phyloP scores from a whole-genome alignment of 2,797 vertebrate species.

The Pangasius mekongensis region DNA sequence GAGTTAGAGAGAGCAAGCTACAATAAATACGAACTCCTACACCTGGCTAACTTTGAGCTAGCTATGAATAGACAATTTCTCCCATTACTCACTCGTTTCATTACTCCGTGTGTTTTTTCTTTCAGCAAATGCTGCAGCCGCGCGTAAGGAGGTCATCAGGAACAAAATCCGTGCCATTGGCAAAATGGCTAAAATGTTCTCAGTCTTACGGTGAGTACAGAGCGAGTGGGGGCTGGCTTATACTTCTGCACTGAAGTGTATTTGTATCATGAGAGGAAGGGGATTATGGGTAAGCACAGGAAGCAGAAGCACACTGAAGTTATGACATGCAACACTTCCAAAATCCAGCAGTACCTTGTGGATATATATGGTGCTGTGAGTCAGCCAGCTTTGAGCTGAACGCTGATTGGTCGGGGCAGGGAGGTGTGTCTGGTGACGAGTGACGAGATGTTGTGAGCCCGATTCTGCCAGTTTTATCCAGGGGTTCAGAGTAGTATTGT shows the following conservation, averaged over 20 bases:
- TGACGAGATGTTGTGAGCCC: too few species aligned
- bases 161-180: constrained; percentile 85
- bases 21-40: not conserved
- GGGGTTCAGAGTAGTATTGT: not conserved
- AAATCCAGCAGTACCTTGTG: not conserved
- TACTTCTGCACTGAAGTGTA: not conserved
- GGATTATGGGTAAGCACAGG: not conserved
- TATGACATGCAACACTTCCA: not conserved
- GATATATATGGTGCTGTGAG: not conserved
- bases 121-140: constrained; percentile 79
- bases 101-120: constrained; percentile 4
- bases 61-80: not conserved
- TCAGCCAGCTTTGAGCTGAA: not conserved
- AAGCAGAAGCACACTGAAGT: not conserved
- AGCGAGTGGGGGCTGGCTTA: not conserved
- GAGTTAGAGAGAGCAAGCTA: not conserved
- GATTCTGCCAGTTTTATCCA: not conserved
- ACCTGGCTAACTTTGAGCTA: not conserved
- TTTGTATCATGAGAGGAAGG: not conserved
- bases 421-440: not conserved
- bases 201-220: constrained; percentile 71
- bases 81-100: not conserved
- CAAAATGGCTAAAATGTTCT: constrained; percentile 85
- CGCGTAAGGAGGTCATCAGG: constrained; percentile 84
- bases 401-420: not conserved